Evolutionary conservation across 2,797 vertebrate genomes (phyloP), one percentile per base, ranked within the genome.

Genomic region (Hozukius guyotensis): DNA sequence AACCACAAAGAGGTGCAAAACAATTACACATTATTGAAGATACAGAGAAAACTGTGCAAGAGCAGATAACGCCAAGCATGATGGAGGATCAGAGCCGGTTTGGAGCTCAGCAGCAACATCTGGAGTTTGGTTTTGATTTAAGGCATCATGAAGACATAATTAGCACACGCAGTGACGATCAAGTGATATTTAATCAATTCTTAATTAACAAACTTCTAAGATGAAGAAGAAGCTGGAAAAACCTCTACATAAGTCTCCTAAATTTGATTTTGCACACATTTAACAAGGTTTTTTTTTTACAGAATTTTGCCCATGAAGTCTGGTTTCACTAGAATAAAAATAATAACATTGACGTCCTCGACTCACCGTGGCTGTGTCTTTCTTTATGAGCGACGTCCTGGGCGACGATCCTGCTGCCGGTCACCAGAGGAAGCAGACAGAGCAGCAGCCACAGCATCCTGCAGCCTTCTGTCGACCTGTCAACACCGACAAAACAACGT

Each of bases 391-490:
- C 0, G 22, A 16, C 13, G 36, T 87, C 82, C 80, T 69, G 86
- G 9, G 76, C 1, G 2, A 13, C 0, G 18, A 53, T 24, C 0
- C 62, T 13, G 62, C 86, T 73, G 72, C 76, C 24, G 61, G 46
- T 55, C 34, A 38, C 7, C 10, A 53, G 24, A 73, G 86, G 83
- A 25, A 87, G 73, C 55, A 92, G 66, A 57, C 73, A 71, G 49
- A 93, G 59, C 81, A 93, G 80, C 73, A 91, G 71, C 91, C 89
- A 86, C 84, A 85, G 68, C 92, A 92, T 94, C 87, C 74, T 71
- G 80, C 25, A 5, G 6, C 27, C 46, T 22, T 27, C 63, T 5
- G 73, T 20, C 57, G 4, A 72, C 87, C 91, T 92, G 81, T 25
- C 49, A n/a, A 72, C 64, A 72, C 71, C 68, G 72, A 79, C 24